Percentiles rank a stretch among this genome's conserved stretches.
Conservation (phyloP, 2,797 vertebrate species). For the Podarcis lilfordi region DNA sequence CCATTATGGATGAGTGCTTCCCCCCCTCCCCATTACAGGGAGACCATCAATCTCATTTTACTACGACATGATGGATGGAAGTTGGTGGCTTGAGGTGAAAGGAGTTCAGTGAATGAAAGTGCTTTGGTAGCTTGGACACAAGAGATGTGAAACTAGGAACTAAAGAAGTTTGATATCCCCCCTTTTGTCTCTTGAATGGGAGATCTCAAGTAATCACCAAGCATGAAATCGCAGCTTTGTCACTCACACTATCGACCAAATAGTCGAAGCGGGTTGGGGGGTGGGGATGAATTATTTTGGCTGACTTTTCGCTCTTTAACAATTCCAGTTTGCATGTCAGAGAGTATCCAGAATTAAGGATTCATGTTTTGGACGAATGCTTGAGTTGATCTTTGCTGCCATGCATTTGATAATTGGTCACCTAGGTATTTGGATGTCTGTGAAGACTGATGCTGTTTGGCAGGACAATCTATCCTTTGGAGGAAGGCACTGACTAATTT, state of each 20-base stretch:
- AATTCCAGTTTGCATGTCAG: background rate
- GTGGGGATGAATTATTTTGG: background rate
- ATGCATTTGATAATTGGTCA: background rate
- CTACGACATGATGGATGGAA: slow-evolving; percentile 23
- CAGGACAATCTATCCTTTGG: background rate
- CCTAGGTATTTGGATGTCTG: background rate
- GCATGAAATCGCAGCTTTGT: background rate
- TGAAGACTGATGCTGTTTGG: background rate
- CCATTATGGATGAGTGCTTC: slow-evolving; percentile 14
- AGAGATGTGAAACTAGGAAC: background rate
- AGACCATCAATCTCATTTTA: slow-evolving; percentile 31
- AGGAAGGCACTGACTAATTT: background rate
- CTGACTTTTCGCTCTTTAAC: background rate
- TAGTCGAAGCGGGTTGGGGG: background rate
- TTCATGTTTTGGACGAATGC: background rate
- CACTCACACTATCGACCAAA: background rate
- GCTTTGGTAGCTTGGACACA: background rate
- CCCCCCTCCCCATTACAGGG: background rate
- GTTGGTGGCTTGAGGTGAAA: background rate
- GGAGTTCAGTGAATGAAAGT: slow-evolving; percentile 7
- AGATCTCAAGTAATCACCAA: background rate
- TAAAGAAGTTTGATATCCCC: background rate
- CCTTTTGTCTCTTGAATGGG: background rate
- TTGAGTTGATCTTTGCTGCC: background rate
- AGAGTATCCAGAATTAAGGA: background rate